Evolutionary conservation across 2,797 vertebrate genomes (phyloP).

Genomic region (Nothura maculosa): DNA sequence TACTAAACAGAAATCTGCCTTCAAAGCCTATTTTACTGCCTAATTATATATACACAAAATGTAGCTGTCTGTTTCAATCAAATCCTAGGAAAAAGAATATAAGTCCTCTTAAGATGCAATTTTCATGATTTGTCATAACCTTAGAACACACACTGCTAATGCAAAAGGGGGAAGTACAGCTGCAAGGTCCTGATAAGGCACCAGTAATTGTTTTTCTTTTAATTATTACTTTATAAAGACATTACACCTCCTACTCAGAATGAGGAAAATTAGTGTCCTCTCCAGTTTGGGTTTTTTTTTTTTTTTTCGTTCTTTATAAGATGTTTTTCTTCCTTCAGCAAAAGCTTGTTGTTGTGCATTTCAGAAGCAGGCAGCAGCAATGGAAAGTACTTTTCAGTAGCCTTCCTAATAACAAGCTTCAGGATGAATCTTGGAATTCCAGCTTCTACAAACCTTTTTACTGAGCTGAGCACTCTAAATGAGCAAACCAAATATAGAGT

Average conservation of each 20-base stretch:
- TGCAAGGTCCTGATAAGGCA: conserved; percentile 83
- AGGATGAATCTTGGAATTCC: conserved; percentile 53
- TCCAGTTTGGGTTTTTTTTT: conserved; percentile 19
- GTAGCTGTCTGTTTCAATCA: conserved; percentile 88
- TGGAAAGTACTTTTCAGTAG: conserved; percentile 74
- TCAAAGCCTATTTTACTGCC: conserved; percentile 87
- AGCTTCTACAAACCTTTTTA: conserved; percentile 54
- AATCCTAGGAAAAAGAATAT: conserved; percentile 85
- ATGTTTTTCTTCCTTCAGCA: conserved; percentile 19
- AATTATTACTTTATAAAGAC: conserved; percentile 87
- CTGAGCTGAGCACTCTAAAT: conserved; percentile 37
- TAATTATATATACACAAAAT: conserved; percentile 90
- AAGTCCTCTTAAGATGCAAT: conserved; percentile 85
- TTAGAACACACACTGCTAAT: conserved; percentile 77
- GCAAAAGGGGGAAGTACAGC: conserved; percentile 77
- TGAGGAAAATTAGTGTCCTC: conserved; percentile 75
- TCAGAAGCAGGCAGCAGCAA: conserved; percentile 64
- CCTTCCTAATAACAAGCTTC: conserved; percentile 67
- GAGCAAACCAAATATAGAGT: conserved; percentile 32
- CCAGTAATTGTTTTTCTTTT: conserved; percentile 83
- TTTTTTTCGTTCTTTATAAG: not conserved
- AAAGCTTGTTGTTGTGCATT: conserved; percentile 69
- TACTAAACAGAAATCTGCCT: conserved; percentile 86
- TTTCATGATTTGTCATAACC: conserved; percentile 86
- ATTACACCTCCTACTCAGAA: conserved; percentile 80